Conservation (phyloP, 2,888 invertebrate genomes). For the Lepidochitona cinerea region DNA sequence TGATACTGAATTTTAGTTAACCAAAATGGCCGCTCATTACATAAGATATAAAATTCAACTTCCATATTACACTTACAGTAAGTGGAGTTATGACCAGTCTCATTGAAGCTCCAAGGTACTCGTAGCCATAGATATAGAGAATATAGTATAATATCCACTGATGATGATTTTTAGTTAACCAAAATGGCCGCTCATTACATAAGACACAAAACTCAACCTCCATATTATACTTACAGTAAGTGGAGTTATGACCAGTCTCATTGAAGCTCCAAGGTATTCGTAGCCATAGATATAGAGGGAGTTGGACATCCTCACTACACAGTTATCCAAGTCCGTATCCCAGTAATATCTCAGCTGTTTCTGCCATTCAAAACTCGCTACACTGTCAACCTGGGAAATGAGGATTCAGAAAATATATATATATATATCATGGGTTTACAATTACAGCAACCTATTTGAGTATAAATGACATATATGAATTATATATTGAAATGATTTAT, state of each 20-base stretch:
- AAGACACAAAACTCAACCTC: too few relatives aligned
- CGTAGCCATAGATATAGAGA: constrained; percentile 70
- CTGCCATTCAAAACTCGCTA: constrained; percentile 88
- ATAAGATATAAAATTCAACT: too few relatives aligned
- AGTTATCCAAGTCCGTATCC: constrained; percentile 83
- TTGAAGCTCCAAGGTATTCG: constrained; percentile 71
- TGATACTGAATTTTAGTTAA: too few relatives aligned
- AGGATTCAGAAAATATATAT: too few relatives aligned
- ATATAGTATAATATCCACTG: too few relatives aligned
- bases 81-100: constrained; percentile 72
- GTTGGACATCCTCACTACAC: constrained; percentile 77
- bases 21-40: too few relatives aligned
- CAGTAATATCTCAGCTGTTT: constrained; percentile 93
- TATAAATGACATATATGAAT: too few relatives aligned
- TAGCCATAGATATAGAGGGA: constrained; percentile 70
- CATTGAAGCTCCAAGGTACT: constrained; percentile 71
- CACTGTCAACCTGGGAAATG: constrained; percentile 69
- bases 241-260: constrained; percentile 72
- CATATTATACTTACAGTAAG: constrained; percentile 70
- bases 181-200: too few relatives aligned
- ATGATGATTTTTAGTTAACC: too few relatives aligned
- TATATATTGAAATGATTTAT: too few relatives aligned
- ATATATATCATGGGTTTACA: too few relatives aligned
- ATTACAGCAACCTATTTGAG: too few relatives aligned
- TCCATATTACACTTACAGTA: constrained; percentile 70